Conservation (phyloP, 2,797 vertebrate species). For the Acrocephalus scirpaceus region DNA sequence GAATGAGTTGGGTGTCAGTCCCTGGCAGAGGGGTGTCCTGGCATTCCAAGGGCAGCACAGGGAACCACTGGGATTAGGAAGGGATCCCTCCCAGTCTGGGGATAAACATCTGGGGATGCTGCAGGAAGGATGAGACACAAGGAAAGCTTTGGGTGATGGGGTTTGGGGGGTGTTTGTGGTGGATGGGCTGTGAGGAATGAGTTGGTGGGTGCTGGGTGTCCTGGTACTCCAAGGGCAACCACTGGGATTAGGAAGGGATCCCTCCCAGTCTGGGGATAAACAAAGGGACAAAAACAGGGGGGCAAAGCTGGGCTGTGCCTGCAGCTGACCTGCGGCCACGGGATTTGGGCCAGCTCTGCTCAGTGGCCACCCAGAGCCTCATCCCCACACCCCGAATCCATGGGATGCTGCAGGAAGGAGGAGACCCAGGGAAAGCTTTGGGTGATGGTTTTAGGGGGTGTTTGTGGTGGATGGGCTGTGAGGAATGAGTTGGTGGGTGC, state of each 20-base stretch:
- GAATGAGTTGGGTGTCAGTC: not conserved
- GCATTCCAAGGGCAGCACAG: not conserved
- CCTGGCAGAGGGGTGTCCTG: not conserved
- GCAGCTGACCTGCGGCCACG: not conserved
- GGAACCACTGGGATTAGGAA: not conserved
- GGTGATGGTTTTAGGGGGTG: not conserved
- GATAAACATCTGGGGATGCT: too few relatives aligned
- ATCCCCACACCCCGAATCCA: rapidly evolving
- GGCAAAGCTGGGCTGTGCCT: not conserved
- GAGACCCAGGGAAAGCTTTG: not conserved
- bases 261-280: not conserved
- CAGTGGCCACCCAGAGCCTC: not conserved
- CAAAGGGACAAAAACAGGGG: not conserved
- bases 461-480: not conserved
- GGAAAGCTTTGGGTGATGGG: too few relatives aligned
- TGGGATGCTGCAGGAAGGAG: not conserved
- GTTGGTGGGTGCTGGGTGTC: too few relatives aligned
- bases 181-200: too few relatives aligned
- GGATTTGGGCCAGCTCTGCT: not conserved
- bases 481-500: slow-evolving; percentile 10
- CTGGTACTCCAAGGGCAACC: too few relatives aligned
- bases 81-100: not conserved
- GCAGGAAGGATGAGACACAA: too few relatives aligned
- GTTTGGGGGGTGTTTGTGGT: too few relatives aligned
- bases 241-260: too few relatives aligned